Base-by-base conservation (phyloP, 2,888 invertebrate species). In the Yponomeuta sedellus region DNA sequence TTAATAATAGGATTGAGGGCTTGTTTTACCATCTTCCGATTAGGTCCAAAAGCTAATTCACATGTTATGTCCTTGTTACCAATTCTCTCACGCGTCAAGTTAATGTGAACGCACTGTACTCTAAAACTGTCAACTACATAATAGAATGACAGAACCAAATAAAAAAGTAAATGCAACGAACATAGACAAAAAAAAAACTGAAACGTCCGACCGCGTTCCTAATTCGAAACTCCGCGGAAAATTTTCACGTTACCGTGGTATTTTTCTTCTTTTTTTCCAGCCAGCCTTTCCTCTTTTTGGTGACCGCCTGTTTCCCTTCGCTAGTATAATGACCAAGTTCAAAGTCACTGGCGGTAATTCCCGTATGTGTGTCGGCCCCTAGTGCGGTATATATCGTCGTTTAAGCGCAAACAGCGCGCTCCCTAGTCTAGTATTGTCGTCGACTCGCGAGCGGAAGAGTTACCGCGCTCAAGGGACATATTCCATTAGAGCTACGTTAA, bases 361-460 rank as follows among this genome's bases (percentile, higher is more conserved):
- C 16, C 8, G 4, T 52, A 10, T 20, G 22, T 22, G 58, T 58
- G 58, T 59, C 25, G 25, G 59, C 59, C 71, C 79, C 78, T 73
- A 58, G 63, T 71, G 71, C 82, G 67, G 71, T 74, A 82, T 84
- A 82, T 74, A 80, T 85, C 73, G 75, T 81, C 75, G 74, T 81
- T 81, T 80, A 82, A 76, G 12, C 74, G 75, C 75, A 73, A 83
- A 82, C 77, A 81, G 79, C 81, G 74, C 34, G 75, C 67, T 73
- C 80, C 83, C 82, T 82, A 66, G 70, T 11, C 20, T 59, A 12
- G 10, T 22, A 22, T 8, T 62, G 44, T 56, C 61, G 52, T 66
- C 28, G 28, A 52, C n/a, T 19, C 22, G 40, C 19, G 6, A 44
- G 19, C 66, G 61, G 61, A 52, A 44, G 77, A 84, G 72, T 78